Evolutionary conservation across 2,113 vertebrate species (phyloP).

Genomic region (Hippocampus zosterae): DNA sequence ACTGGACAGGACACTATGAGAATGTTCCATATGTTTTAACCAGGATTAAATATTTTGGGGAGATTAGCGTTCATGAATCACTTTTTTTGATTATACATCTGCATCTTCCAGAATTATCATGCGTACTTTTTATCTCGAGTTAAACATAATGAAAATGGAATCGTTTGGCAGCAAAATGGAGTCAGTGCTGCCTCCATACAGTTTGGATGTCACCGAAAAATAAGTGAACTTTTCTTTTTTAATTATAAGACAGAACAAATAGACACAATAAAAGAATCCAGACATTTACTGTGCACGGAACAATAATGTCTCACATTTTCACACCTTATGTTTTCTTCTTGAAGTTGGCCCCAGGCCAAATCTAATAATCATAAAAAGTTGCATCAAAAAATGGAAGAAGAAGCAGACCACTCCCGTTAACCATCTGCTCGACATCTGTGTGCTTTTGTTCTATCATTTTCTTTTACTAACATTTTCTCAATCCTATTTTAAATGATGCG

Average conservation of each 20-base stretch:
- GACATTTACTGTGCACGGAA: neutral
- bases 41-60: neutral
- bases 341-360: constrained; percentile 33
- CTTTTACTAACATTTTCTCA: neutral
- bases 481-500: neutral
- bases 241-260: neutral
- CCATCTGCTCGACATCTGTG: neutral
- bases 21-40: neutral
- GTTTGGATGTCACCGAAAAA: neutral
- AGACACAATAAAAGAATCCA: neutral
- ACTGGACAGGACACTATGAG: neutral
- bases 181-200: neutral
- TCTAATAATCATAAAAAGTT: constrained; percentile 21
- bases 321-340: constrained; percentile 10
- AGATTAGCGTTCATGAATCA: neutral
- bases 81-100: too few relatives aligned
- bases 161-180: too few relatives aligned
- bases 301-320: neutral
- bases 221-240: too few relatives aligned
- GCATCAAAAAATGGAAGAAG: neutral
- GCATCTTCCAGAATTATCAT: too few relatives aligned
- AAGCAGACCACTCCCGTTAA: neutral
- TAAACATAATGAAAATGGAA: too few relatives aligned
- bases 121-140: too few relatives aligned
- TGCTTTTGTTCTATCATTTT: neutral